Conservation (phyloP, 2,797 vertebrate genomes). For the Dendrocincla fuliginosa region DNA sequence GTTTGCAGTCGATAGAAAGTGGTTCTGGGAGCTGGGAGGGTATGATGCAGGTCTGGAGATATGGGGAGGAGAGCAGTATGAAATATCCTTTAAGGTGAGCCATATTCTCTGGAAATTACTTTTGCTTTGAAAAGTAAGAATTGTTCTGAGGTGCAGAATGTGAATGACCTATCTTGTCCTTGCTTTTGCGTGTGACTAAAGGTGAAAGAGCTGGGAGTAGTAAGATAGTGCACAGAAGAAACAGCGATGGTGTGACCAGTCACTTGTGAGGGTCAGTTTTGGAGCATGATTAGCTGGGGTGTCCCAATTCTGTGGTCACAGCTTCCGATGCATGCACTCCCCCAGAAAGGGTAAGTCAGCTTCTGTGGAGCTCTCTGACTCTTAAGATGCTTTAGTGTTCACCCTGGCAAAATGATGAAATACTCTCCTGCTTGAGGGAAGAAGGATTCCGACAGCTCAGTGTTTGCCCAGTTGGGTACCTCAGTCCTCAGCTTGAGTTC, state of each 20-base stretch:
- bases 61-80: slow-evolving; percentile 98
- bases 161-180: slow-evolving; percentile 26
- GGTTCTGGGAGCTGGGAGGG: slow-evolving; percentile 96
- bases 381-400: background rate
- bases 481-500: background rate
- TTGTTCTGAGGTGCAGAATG: background rate
- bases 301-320: background rate
- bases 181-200: background rate
- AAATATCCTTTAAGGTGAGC: slow-evolving; percentile 98
- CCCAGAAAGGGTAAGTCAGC: background rate
- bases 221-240: background rate
- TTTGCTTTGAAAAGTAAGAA: slow-evolving; percentile 40
- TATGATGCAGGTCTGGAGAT: slow-evolving; percentile 97
- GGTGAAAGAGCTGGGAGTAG: background rate
- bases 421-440: background rate
- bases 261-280: slow-evolving; percentile 1
- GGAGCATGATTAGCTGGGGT: background rate
- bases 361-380: background rate
- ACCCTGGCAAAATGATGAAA: background rate
- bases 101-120: slow-evolving; percentile 29
- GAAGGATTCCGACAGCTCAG: background rate
- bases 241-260: background rate
- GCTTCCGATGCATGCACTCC: background rate
- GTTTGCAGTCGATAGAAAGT: slow-evolving; percentile 95
- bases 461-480: background rate